Base-by-base conservation (phyloP, 23 tunicate genomes). In the Phallusia fumigata region DNA sequence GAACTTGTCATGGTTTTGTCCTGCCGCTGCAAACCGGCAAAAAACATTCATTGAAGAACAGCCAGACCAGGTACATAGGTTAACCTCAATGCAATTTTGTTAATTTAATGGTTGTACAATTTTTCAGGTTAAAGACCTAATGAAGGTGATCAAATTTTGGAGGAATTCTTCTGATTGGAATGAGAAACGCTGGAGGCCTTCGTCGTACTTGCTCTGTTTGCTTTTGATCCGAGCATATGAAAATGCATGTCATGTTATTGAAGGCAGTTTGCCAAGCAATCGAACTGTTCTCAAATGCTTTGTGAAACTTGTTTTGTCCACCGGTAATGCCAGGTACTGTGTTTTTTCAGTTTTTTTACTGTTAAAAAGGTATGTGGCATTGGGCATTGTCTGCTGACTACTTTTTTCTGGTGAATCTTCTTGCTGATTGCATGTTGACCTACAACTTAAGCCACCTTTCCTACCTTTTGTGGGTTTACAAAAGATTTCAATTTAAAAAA, bases 1-100 rank as follows among this genome's bases (percentile, higher is more conserved):
- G 33, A 85, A 88, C 76, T 77, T 93, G 36, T 75, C 80, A 15
- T 93, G 98, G 98, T 93, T 93, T 72, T 88, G 90, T 58, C 85
- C 98, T 21, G 98, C 90, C 6, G 93, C 93, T 64, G 93, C 98
- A 5, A 84, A 88, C 24, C 40, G 90, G 34, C 98, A 93, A 76
- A 85, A 78, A 50, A 52, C 81, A 22, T 93, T 93, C 79, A 74
- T 93, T 26, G 53, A 76, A 22, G 98, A 93, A 81, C 98, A 93
- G 53, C 86, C 91, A 30, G 87, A 84, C 32, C 91, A 92, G 87
- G 97, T 92, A 35, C 36, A 30, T 58, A 40, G 47, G 8, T 3
- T 40, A 3, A 3, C 47, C 47, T 40, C 47, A 40, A 3, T 40
- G 47, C 10, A 40, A 40, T 40, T 3, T 10, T 40, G 5, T 40